Evolutionary conservation across 2,888 invertebrate genomes (phyloP).

Genomic region (Stenurella melanura): DNA sequence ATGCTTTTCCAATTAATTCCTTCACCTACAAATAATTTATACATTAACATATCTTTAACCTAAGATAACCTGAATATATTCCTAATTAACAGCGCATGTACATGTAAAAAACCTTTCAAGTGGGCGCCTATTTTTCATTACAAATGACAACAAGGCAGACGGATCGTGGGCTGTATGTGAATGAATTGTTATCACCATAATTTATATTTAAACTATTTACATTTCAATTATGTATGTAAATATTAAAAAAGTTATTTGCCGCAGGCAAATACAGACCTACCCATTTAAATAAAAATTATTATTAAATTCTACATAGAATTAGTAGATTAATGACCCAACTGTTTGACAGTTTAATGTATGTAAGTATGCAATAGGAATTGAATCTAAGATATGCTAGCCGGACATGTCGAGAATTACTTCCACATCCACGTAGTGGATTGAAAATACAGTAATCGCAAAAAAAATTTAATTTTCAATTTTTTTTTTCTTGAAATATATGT

Average conservation of each 20-base stretch:
- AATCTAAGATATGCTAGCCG: no score
- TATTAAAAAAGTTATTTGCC: background rate
- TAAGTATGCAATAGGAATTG: no score
- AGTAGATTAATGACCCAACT: no score
- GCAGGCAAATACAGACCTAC: background rate
- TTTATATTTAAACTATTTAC: conserved; percentile 7
- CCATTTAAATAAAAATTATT: background rate
- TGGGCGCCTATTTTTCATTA: conserved; percentile 7
- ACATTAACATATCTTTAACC: background rate
- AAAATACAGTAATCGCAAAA: no score
- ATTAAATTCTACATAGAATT: background rate
- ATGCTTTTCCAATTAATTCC: background rate
- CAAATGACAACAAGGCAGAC: background rate
- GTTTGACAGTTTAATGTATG: no score
- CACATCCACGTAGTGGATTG: no score
- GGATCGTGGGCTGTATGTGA: background rate
- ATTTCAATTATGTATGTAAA: conserved; percentile 4
- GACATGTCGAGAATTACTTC: no score
- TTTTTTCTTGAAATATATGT: no score
- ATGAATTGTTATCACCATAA: background rate
- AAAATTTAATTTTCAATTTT: no score
- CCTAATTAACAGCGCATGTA: conserved; percentile 3
- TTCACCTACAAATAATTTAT: background rate
- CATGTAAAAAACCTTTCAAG: background rate
- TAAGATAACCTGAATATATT: conserved; percentile 1